Base-by-base conservation (phyloP, 2,113 vertebrate genomes). In the Coryphaenoides rupestris region DNA sequence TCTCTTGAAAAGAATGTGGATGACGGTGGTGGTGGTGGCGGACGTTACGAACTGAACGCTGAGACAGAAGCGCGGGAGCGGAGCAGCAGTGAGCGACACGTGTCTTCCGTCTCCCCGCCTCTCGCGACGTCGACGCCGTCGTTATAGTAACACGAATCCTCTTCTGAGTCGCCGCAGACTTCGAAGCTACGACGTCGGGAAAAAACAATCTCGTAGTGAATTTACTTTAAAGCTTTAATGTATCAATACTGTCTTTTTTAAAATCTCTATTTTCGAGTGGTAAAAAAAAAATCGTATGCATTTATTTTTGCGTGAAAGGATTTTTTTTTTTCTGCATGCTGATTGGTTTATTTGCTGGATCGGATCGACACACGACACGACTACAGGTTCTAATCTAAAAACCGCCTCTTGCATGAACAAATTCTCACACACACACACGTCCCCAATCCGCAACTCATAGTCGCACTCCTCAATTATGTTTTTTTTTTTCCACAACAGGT, bases 221-320 rank as follows among this genome's bases (percentile, higher is more conserved):
- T 72, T 69, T 66, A 58, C 59, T 54, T 78, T 77, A 77, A 84
- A 84, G 81, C 74, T 77, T n/a, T 80, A 77, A 76, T 72, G 73
- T 60, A 60, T 68, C 66, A 71, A 74, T 55, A 69, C 58, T 60
- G 58, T 2, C 19, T 47, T 67, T 60, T 67, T 58, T 73, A 72
- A 74, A 68, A 73, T 64, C 26, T 76, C 69, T 63, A 66, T 52
- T 55, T 70, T 56, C n/a, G 24, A 71, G 62, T 73, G 57, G 81
- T 66, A 3, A 6, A 45, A 6, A 7, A 1, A 17, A 50, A 50
- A n/a, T 50, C 4, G 2, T n/a, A 17, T 50, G 15, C 47, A 4
- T 76, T 66, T 33, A 19, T 76, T 75, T 76, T 73, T 69, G 54
- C 73, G 68, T 75, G 64, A 58, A 75, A 64, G 75, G 68, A 80